Evolutionary conservation across 1,140 invertebrate species (phyloP).

Genomic region (Laupala kohalensis): DNA sequence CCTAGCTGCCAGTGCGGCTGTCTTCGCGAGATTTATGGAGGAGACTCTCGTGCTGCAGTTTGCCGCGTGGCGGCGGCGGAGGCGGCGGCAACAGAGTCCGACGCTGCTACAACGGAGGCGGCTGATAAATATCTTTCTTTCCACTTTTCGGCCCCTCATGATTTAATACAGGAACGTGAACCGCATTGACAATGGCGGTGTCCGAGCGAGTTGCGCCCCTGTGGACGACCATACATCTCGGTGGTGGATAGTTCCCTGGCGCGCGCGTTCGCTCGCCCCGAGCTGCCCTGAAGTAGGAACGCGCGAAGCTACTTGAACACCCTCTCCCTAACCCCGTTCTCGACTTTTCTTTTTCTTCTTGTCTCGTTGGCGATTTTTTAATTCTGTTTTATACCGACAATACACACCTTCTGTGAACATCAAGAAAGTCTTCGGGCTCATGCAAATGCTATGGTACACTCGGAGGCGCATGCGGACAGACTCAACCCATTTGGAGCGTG

Average conservation of each 20-base stretch:
- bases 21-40: too few species aligned
- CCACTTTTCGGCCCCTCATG: background rate
- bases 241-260: background rate
- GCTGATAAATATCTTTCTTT: slow-evolving; percentile 1
- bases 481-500: too few species aligned
- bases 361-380: too few species aligned
- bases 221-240: background rate
- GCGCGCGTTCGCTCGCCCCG: too few species aligned
- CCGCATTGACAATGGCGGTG: background rate
- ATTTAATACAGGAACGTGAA: background rate
- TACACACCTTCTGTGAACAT: background rate
- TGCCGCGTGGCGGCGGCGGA: background rate
- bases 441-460: background rate
- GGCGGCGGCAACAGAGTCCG: too few species aligned
- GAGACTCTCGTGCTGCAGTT: background rate
- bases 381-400: background rate
- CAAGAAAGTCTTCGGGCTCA: background rate
- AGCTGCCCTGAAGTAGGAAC: too few species aligned
- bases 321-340: background rate
- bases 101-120: too few species aligned
- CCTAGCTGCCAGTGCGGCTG: too few species aligned
- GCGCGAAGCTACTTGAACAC: too few species aligned
- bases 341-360: background rate
- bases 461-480: too few species aligned
- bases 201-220: background rate